phyloP scores from a whole-genome alignment of 2,797 vertebrate genomes.

The Phrynocephalus forsythii region DNA sequence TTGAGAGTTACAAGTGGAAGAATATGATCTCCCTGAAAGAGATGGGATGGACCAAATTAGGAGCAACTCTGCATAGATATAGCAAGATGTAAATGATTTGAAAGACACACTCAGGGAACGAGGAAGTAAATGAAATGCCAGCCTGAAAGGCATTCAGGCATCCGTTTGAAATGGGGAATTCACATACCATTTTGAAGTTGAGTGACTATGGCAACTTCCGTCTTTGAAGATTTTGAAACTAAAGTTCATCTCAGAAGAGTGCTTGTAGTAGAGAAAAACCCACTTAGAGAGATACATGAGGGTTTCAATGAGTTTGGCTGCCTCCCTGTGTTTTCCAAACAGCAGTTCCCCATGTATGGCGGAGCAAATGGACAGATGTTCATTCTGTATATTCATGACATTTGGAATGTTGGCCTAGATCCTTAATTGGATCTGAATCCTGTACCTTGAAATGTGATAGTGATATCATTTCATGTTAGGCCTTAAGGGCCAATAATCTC shows the following conservation, averaged over 20 bases:
- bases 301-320: neutral
- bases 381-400: neutral
- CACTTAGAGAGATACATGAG: neutral
- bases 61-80: slow-evolving; percentile 2
- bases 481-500: neutral
- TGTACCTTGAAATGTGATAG: neutral
- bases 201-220: neutral
- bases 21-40: slow-evolving; percentile 10
- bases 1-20: slow-evolving; percentile 24
- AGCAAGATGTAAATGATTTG: neutral
- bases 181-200: no score
- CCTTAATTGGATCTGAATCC: neutral
- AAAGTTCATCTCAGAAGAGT: neutral
- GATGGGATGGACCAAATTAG: neutral
- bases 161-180: neutral
- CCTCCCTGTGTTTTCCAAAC: neutral
- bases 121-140: neutral
- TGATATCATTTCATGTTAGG: neutral
- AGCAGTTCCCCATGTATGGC: neutral
- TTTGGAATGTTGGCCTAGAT: neutral
- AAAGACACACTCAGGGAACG: neutral
- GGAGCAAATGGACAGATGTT: neutral
- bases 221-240: neutral
- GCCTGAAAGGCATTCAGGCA: neutral
- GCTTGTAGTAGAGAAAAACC: neutral